These are phyloP conservation scores for Hepsetus odoe DNA, from an alignment of 2,113 vertebrate genomes.

Conservation along the genomic window DNA sequence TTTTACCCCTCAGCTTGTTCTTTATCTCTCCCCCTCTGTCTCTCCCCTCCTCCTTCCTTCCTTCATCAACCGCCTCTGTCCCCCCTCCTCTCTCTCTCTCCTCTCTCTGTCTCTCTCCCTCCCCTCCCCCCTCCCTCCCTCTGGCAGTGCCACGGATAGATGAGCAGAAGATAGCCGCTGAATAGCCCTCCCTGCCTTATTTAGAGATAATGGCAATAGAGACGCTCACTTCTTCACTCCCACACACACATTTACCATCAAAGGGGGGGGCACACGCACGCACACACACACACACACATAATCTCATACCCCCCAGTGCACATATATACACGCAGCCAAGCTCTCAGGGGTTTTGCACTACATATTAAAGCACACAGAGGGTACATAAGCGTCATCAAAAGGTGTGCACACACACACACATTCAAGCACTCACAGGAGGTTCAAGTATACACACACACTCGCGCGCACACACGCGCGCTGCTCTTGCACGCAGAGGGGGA, in stretches of 20 bases:
- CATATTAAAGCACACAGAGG: neutral
- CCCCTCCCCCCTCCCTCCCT: neutral
- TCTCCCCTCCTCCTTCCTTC: slow-evolving; percentile 6
- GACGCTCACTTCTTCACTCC: neutral
- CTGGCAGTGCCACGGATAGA: slow-evolving; percentile 30
- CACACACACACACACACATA: neutral
- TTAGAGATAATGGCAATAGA: slow-evolving; percentile 40
- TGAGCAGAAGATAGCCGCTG: slow-evolving; percentile 42
- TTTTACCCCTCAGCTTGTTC: slow-evolving; percentile 30
- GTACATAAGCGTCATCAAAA: neutral
- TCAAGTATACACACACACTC: neutral
- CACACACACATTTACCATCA: slow-evolving; percentile 22
- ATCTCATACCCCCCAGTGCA: neutral
- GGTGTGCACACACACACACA: neutral
- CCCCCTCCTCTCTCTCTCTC: neutral
- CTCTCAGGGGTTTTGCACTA: neutral
- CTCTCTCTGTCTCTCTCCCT: neutral
- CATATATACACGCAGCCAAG: neutral
- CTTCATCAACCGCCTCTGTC: slow-evolving; percentile 22
- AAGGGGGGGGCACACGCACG: slow-evolving; percentile 3
- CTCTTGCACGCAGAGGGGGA: slow-evolving; percentile 9
- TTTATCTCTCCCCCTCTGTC: slow-evolving; percentile 31
- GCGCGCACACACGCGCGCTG: neutral
- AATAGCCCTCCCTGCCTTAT: slow-evolving; percentile 42
- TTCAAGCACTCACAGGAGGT: neutral